Evolutionary conservation across 2,113 vertebrate genomes (phyloP).

Genomic region (Micromys minutus): DNA sequence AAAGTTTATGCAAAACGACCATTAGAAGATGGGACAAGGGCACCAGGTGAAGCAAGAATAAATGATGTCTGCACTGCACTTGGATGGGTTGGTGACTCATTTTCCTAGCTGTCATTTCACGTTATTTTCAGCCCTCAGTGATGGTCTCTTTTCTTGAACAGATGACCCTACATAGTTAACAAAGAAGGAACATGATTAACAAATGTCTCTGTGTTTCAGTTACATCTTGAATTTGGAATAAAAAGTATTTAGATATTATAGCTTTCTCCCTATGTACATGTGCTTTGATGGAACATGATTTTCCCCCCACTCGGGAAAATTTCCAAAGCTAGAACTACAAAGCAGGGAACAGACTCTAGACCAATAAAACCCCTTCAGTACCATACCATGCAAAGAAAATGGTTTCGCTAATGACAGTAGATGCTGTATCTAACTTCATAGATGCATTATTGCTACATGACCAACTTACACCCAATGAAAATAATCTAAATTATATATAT

Average conservation of each 20-base stretch:
- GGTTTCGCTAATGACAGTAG: not conserved
- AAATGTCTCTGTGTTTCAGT: not conserved
- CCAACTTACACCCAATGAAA: not conserved
- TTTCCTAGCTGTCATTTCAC: not conserved
- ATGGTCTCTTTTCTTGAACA: not conserved
- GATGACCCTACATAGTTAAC: not conserved
- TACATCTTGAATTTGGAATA: not conserved
- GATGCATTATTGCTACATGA: not conserved
- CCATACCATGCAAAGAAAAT: not conserved
- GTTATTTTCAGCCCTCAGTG: not conserved
- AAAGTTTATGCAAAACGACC: not conserved
- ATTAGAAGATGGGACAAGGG: not conserved
- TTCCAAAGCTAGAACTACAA: not conserved
- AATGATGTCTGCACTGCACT: not conserved
- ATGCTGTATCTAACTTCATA: not conserved
- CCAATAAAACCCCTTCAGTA: not conserved
- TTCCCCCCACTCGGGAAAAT: not conserved
- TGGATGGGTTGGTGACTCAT: not conserved
- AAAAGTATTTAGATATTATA: not conserved
- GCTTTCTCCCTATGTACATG: not conserved
- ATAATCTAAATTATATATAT: not conserved
- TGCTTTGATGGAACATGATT: not conserved
- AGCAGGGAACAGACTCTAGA: not conserved
- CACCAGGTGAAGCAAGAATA: not conserved
- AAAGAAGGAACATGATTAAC: not conserved